Evolutionary conservation across 2,888 invertebrate genomes (phyloP).

Genomic region (Agriotes lineatus): DNA sequence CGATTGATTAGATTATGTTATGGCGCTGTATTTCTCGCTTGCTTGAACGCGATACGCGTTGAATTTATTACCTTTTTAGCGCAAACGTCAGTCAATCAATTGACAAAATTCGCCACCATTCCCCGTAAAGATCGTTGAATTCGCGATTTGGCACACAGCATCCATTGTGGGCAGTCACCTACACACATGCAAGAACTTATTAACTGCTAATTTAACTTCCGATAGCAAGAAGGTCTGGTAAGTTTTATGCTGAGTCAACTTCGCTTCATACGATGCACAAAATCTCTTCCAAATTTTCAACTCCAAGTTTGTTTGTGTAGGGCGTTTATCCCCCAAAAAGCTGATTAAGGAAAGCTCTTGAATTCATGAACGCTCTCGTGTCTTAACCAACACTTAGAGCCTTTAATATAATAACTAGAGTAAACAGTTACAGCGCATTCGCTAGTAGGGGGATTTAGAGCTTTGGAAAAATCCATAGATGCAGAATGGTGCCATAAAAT

Average conservation of each 20-base stretch:
- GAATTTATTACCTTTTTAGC: constrained; percentile 42
- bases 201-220: constrained; percentile 28
- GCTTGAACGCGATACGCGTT: constrained; percentile 37
- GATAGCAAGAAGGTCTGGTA: not conserved
- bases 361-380: constrained; percentile 31
- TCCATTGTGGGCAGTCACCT: constrained; percentile 13
- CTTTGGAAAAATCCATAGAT: not conserved
- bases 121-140: constrained; percentile 8
- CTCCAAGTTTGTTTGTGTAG: constrained; percentile 17
- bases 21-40: constrained; percentile 39
- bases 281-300: constrained; percentile 20
- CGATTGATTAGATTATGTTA: constrained; percentile 42
- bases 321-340: constrained; percentile 26
- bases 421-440: constrained; percentile 14
- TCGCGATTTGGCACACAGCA: constrained; percentile 2
- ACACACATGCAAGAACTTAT: constrained; percentile 29
- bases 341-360: constrained; percentile 30
- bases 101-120: constrained; percentile 35
- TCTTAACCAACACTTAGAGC: constrained; percentile 29
- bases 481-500: too few species aligned
- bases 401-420: constrained; percentile 26
- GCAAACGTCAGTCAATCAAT: constrained; percentile 39
- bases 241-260: constrained; percentile 11
- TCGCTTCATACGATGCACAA: constrained; percentile 2
- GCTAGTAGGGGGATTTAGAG: not conserved